Evolutionary conservation across 1,140 invertebrate genomes (phyloP).

Genomic region (Bombus confusus): DNA sequence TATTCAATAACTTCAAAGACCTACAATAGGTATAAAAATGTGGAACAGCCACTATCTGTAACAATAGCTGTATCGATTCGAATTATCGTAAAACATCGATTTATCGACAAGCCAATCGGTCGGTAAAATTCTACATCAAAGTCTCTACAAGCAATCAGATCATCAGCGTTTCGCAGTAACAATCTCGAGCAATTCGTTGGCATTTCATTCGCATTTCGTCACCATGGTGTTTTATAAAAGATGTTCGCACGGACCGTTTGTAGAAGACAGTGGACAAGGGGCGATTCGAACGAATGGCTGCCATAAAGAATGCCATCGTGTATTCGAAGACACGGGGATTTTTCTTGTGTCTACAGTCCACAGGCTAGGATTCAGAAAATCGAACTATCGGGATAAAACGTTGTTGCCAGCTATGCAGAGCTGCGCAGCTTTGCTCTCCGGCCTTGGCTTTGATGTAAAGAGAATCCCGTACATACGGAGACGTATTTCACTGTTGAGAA

Average conservation of each 20-base stretch:
- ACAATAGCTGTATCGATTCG: too few species aligned
- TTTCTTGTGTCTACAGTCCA: slow-evolving; percentile 8
- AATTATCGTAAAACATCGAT: too few species aligned
- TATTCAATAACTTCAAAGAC: too few species aligned
- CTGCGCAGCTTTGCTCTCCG: slow-evolving; percentile 33
- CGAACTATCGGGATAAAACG: slow-evolving; percentile 15
- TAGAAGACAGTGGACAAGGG: slow-evolving; percentile 46
- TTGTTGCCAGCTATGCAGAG: slow-evolving; percentile 43
- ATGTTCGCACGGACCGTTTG: slow-evolving; percentile 33
- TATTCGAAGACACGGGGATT: slow-evolving; percentile 42
- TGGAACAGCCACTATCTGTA: too few species aligned
- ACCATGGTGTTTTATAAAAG: too few species aligned
- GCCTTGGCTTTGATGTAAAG: slow-evolving; percentile 21
- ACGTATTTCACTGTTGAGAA: slow-evolving; percentile 54
- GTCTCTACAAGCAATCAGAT: too few species aligned
- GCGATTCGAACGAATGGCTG: slow-evolving; percentile 51
- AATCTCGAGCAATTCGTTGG: background rate
- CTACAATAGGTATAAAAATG: too few species aligned
- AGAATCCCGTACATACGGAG: slow-evolving; percentile 34
- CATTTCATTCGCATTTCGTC: background rate
- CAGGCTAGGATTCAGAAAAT: too few species aligned
- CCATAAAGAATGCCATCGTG: slow-evolving; percentile 62
- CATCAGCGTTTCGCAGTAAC: background rate
- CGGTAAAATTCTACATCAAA: too few species aligned
- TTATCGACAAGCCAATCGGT: too few species aligned